Conservation (phyloP, 2,113 vertebrate genomes). For the Beaufortia kweichowensis region DNA sequence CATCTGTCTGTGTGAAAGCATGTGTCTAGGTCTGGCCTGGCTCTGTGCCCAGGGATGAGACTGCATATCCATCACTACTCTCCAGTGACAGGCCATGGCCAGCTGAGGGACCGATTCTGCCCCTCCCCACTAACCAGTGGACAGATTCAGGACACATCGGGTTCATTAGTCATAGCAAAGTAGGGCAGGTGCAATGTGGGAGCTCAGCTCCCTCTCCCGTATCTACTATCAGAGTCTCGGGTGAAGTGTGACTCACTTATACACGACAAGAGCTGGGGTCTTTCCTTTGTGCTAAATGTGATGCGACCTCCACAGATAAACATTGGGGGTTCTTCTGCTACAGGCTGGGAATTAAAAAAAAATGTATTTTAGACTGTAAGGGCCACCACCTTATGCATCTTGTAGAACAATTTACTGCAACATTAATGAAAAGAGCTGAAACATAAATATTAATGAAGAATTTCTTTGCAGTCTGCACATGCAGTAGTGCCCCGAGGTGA, state of each 20-base stretch:
- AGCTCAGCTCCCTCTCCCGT: slow-evolving; percentile 25
- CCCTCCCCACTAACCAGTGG: slow-evolving; percentile 48
- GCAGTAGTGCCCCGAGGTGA: slow-evolving; percentile 66
- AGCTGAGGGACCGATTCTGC: slow-evolving; percentile 45
- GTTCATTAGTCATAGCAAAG: slow-evolving; percentile 75
- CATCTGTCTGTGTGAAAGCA: slow-evolving; percentile 7
- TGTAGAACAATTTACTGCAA: slow-evolving; percentile 73
- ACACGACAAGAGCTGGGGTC: neutral
- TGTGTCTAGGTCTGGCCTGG: slow-evolving; percentile 30
- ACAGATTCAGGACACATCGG: slow-evolving; percentile 74
- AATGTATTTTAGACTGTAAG: slow-evolving; percentile 44
- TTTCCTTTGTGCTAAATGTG: neutral
- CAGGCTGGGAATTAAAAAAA: slow-evolving; percentile 35
- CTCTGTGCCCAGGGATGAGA: slow-evolving; percentile 38
- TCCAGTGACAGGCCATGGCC: neutral
- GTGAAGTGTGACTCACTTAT: neutral
- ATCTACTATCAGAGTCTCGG: slow-evolving; percentile 38
- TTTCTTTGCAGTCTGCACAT: slow-evolving; percentile 70
- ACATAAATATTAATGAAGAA: slow-evolving; percentile 77
- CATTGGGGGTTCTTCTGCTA: slow-evolving; percentile 6
- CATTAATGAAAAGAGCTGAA: slow-evolving; percentile 71
- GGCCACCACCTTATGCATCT: slow-evolving; percentile 63
- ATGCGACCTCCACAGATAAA: slow-evolving; percentile 16
- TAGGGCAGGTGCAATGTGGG: slow-evolving; percentile 72
- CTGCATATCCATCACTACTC: slow-evolving; percentile 48